Base-by-base conservation (phyloP, 2,113 vertebrate genomes). In the Otolemur garnettii region DNA sequence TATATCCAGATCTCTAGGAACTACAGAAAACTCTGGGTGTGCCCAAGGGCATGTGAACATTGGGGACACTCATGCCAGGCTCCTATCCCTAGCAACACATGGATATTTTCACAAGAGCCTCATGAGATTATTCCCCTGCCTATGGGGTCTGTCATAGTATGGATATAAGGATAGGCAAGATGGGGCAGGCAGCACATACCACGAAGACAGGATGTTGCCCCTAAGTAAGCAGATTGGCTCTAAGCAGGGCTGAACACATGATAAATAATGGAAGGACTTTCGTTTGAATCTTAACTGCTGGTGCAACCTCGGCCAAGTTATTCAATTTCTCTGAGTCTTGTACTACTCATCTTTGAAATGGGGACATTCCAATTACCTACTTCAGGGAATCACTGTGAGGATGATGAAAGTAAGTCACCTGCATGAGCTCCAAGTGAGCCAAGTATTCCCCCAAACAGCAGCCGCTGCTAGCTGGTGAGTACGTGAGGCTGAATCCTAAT, bases 101-200 rank as follows among this genome's bases (percentile, higher is more conserved):
- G 64, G 55, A 9, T 55, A 87, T 94, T 96, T 96, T 92, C 84
- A 94, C 72, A 93, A 94, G 81, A 80, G 3, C 38, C 35, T 85
- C 71, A 30, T 79, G 45, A 97, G 75, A 91, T 93, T 87, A 93
- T 75, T 90, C 15, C 19, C 24, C 38, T 92, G 69, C 33, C 72
- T 91, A 53, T 74, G 79, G 81, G 78, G 79, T 84, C 81, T 94
- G 74, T 91, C 72, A 77, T 45, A 78, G 62, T 45, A 30, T 83
- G 78, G 68, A 96, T 87, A 91, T 72, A 93, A 91, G 60, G 53
- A 35, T 14, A 50, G 64, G 38, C 74, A 93, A 92, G 75, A 79
- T 74, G 90, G 64, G 82, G 53, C 82, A 94, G 89, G 72, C 30
- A 88, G 66, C 50, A 78, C 55, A 92, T 79, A 87, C 55, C 89